Evolutionary conservation across 2,113 vertebrate species (phyloP), one percentile per base, ranked within the genome.

Genomic region (Scopus umbretta): DNA sequence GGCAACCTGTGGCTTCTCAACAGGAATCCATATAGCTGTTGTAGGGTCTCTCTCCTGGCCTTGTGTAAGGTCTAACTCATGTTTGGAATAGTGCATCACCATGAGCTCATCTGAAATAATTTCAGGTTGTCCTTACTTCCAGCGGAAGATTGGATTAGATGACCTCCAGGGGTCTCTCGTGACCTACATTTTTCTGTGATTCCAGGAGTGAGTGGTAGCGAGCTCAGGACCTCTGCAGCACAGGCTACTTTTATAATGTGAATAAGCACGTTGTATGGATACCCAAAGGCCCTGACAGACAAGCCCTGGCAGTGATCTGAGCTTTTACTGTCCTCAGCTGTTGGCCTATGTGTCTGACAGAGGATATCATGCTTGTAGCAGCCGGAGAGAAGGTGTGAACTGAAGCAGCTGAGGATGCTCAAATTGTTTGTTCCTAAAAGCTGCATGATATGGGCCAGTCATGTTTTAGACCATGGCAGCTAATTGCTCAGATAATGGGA

Each of bases 111-210:
- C 27, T 66, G 30, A 15, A 50, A 7, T 18, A 13, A 36, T 26
- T 50, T 21, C 62, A 62, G 78, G 34, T 9, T 86, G 45, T 52
- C 55, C 67, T 45, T 49, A 49, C 38, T 86, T 58, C 76, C 55
- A 68, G 81, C 1, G 3, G 52, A 11, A 67, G 65, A 3, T 18
- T 66, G 67, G 80, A 4, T 80, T 20, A 17, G 86, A 38, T 68
- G 80, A 94, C 94, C 94, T 94, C 94, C 94, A 91, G 95, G 80
- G 89, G 89, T 96, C 83, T 94, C 93, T 87, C 86, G 83, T 1
- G 4, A 71, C 65, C 84, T 79, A 67, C 8, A 5, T 71, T 94
- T 86, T 67, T 29, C 61, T 68, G n/a, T 34, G 56, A 49, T 75
- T 87, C 52, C 1, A 1, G 84, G 53, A 42, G 0, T 27, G 56